A percentile compares a stretch with the other conserved stretches of the same genome.
phyloP scores from a whole-genome alignment of 2,888 invertebrate genomes.

The Xylota segnis region DNA sequence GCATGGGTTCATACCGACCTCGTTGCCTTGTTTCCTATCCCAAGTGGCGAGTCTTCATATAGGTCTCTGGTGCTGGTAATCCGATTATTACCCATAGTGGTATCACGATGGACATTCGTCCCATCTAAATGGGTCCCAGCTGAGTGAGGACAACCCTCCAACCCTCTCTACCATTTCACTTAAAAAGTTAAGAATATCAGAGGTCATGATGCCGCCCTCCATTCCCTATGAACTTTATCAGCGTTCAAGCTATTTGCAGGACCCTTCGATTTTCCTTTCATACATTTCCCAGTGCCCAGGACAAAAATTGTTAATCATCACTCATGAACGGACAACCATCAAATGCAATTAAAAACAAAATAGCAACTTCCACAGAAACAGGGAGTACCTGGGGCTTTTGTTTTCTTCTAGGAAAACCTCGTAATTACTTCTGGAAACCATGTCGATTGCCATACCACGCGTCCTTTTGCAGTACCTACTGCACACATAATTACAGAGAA shows the following conservation, averaged over 20 bases:
- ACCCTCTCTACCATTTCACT: background rate
- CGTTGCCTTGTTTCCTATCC: too few relatives aligned
- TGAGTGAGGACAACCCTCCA: too few relatives aligned
- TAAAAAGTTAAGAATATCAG: background rate
- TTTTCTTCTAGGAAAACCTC: background rate
- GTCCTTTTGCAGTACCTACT: background rate
- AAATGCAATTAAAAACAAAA: conserved; percentile 16
- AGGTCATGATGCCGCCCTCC: background rate
- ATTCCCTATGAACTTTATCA: conserved; percentile 10
- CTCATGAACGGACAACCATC: conserved; percentile 17
- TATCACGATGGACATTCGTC: too few relatives aligned
- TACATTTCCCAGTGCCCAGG: conserved; percentile 7
- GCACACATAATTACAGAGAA: background rate
- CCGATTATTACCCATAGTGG: too few relatives aligned
- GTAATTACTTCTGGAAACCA: conserved; percentile 28
- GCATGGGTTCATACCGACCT: too few relatives aligned
- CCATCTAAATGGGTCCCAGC: too few relatives aligned
- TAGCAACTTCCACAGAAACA: background rate
- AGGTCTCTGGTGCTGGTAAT: too few relatives aligned
- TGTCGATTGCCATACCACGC: conserved; percentile 32
- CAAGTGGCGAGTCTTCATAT: too few relatives aligned
- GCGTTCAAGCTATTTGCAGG: background rate
- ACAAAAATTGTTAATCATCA: conserved; percentile 10
- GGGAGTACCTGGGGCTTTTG: background rate
- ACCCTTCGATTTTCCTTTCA: background rate